phyloP scores from a whole-genome alignment of 2,113 vertebrate genomes.

The Lota lota region DNA sequence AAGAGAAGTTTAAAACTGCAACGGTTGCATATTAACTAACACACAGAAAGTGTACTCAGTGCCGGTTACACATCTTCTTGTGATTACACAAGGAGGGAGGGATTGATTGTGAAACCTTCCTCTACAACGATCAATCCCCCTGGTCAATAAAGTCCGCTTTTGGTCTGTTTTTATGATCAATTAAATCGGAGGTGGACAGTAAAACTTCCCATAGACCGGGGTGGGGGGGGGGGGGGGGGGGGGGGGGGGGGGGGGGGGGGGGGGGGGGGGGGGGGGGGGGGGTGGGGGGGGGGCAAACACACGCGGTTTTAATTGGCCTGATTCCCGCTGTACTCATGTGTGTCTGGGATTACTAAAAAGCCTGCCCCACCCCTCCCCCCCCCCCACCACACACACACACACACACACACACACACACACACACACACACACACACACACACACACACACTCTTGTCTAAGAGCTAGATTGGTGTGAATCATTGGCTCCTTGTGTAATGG shows the following conservation, averaged over 20 bases:
- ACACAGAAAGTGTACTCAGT: background rate
- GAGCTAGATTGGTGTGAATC: too few species aligned
- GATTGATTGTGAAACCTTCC: background rate
- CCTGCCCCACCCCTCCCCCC: constrained; percentile 26
- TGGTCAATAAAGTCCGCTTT: background rate
- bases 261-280: background rate
- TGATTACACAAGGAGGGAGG: too few species aligned
- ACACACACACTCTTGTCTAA: background rate
- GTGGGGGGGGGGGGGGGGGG: background rate
- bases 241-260: background rate
- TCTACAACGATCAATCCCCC: background rate
- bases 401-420: constrained; percentile 23
- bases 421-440: constrained; percentile 4
- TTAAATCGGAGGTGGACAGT: background rate
- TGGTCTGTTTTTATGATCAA: background rate
- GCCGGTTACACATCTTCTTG: background rate
- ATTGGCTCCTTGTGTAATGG: too few species aligned
- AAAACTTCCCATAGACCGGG: background rate
- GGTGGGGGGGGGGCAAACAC: background rate
- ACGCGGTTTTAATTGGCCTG: constrained; percentile 24
- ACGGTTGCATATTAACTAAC: background rate
- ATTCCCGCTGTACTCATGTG: constrained; percentile 14
- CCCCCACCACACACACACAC: constrained; percentile 33
- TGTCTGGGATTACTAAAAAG: constrained; percentile 29
- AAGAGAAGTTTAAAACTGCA: background rate